Conservation (phyloP, 2,888 invertebrate genomes). For the Sinotaia quadrata region DNA sequence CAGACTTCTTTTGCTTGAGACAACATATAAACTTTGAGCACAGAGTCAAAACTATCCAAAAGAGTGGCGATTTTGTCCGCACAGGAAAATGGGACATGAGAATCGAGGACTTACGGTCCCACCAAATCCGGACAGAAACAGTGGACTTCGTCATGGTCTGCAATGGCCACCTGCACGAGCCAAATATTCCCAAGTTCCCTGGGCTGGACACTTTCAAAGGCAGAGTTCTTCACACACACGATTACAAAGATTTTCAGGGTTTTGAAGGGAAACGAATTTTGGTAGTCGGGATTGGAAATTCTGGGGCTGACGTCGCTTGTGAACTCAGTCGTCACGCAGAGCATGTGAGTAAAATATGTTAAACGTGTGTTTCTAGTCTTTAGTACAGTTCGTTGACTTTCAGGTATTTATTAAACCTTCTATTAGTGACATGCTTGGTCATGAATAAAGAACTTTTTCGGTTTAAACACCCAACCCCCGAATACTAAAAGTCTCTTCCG, state of each 20-base stretch:
- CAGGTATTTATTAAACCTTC: not conserved
- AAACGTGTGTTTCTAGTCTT: no score
- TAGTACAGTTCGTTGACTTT: no score
- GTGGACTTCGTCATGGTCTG: slow-evolving; percentile 60
- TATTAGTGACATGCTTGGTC: no score
- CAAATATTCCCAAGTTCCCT: slow-evolving; percentile 44
- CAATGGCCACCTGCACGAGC: slow-evolving; percentile 57
- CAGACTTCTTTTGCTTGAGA: not conserved
- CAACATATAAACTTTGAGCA: not conserved
- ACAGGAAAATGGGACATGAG: not conserved
- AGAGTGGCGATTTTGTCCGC: not conserved
- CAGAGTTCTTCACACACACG: slow-evolving; percentile 56
- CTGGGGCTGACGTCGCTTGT: slow-evolving; percentile 72
- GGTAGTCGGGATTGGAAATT: slow-evolving; percentile 74
- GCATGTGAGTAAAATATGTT: slow-evolving; percentile 44
- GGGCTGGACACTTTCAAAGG: slow-evolving; percentile 54
- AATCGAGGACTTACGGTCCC: no score
- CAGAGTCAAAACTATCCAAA: not conserved
- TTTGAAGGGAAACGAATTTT: slow-evolving; percentile 70
- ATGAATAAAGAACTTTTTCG: no score
- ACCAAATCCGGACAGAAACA: slow-evolving; percentile 43
- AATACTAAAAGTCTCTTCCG: no score
- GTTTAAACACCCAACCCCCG: no score
- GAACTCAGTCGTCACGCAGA: slow-evolving; percentile 66
- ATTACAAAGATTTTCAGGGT: slow-evolving; percentile 52